These are phyloP conservation scores for Pipistrellus nathusii DNA, from an alignment of 2,797 vertebrate species.

Conservation along the genomic window DNA sequence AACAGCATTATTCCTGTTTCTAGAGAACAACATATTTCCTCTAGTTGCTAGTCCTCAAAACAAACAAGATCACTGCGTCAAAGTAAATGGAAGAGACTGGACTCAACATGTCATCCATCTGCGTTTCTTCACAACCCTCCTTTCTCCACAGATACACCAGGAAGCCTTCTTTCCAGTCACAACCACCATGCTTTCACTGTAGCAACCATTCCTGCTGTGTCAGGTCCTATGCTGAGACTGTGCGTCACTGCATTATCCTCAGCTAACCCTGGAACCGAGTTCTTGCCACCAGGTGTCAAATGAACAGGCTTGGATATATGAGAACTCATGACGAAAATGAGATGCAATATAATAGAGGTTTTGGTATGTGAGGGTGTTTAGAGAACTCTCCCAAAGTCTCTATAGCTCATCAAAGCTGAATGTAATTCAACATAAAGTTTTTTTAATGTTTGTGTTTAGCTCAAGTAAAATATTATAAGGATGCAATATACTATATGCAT, in stretches of 20 bases:
- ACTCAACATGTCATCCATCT: fast-evolving
- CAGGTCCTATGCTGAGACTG: background rate
- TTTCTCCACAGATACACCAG: background rate
- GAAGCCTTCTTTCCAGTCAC: background rate
- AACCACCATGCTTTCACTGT: fast-evolving
- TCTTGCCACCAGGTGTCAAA: background rate
- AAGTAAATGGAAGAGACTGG: background rate
- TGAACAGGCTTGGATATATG: background rate
- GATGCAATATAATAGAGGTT: background rate
- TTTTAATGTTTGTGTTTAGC: background rate
- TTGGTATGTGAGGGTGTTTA: background rate
- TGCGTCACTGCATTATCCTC: background rate
- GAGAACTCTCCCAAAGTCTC: background rate
- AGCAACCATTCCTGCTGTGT: too few species aligned
- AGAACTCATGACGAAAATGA: background rate
- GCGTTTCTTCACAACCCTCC: background rate
- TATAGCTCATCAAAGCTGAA: background rate
- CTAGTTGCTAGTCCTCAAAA: too few species aligned
- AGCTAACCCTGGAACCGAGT: background rate
- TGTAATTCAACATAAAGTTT: background rate
- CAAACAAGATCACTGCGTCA: background rate
- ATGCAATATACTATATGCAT: background rate
- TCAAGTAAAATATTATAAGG: background rate
- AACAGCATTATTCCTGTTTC: background rate
- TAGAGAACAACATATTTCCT: background rate